Evolutionary conservation across 2,113 vertebrate species (phyloP), one percentile per base, ranked within the genome.

Genomic region (Collichthys lucidus): DNA sequence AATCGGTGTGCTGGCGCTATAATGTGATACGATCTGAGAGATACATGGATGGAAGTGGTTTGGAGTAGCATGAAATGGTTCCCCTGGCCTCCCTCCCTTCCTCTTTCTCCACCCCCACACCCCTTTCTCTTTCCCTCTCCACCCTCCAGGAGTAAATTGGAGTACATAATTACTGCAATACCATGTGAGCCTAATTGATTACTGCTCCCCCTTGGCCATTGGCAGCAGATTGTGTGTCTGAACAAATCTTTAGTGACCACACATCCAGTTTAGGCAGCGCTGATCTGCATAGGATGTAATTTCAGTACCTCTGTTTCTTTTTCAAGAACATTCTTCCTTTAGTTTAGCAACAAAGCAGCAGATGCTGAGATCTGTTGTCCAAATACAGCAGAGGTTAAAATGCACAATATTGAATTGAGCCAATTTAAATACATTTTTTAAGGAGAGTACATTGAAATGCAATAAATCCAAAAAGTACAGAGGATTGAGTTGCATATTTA

Each of bases 31-130:
- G 89, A 94, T 94, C 94, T 90, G 84, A 91, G 89, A 91, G 90
- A 94, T 94, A 90, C 88, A 80, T 91, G 91, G 88, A 90, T 92
- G 92, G 92, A 94, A 93, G 93, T 93, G 92, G 92, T 95, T 94
- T 94, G 88, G 93, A 93, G 86, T 85, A 92, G 92, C 93, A 92
- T 95, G 92, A 94, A 94, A 94, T 93, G 80, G 79, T 73, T 88
- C 86, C 80, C 65, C 63, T 73, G 63, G 26, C 63, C 74, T 71
- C 74, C 77, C 70, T 71, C 63, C 69, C 66, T 70, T 53, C 68
- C 57, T 90, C 56, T 66, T 68, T 57, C 63, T 80, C 22, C 24
- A 44, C 56, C 71, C 42, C 83, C 52, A 46, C 53, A 50, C 66
- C 70, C 79, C 29, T 56, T 53, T 62, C 66, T 80, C 65, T 71